These are phyloP conservation scores for Oceanodroma tethys DNA, from an alignment of 2,113 vertebrate genomes.

Conservation along the genomic window DNA sequence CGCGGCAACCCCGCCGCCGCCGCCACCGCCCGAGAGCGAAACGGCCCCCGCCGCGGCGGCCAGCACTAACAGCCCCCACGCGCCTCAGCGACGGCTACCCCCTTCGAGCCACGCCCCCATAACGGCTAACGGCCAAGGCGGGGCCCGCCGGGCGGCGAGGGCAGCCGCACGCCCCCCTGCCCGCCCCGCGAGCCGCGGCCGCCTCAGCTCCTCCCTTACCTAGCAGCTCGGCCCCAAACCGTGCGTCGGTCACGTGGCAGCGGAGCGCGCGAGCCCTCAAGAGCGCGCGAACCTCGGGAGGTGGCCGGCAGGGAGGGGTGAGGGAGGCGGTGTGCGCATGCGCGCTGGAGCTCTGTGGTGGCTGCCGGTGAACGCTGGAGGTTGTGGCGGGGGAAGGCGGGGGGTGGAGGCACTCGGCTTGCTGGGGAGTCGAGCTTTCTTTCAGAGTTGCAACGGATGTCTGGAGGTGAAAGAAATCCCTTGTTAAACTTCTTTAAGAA, in stretches of 20 bases:
- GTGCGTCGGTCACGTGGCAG: neutral
- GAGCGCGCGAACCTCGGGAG: neutral
- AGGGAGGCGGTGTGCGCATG: fast-evolving
- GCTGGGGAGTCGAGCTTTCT: fast-evolving
- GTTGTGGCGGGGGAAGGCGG: fast-evolving
- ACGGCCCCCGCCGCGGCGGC: neutral
- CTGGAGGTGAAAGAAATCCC: fast-evolving
- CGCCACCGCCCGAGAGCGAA: too few relatives aligned
- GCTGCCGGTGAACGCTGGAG: neutral
- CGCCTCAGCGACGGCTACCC: neutral
- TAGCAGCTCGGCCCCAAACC: fast-evolving
- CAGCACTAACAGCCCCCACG: too few relatives aligned
- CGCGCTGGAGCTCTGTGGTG: neutral
- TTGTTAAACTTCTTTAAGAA: fast-evolving
- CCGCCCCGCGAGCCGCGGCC: neutral
- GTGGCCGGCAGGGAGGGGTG: too few relatives aligned
- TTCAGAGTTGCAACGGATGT: fast-evolving
- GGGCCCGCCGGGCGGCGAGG: neutral
- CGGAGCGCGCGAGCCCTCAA: neutral
- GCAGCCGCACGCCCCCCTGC: neutral
- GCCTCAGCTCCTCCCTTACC: neutral
- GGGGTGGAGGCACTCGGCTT: fast-evolving
- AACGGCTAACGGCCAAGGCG: too few relatives aligned
- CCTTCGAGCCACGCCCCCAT: neutral
- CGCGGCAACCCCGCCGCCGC: too few relatives aligned